Evolutionary conservation across 2,888 invertebrate species (phyloP).

Genomic region (Unio delphinus): DNA sequence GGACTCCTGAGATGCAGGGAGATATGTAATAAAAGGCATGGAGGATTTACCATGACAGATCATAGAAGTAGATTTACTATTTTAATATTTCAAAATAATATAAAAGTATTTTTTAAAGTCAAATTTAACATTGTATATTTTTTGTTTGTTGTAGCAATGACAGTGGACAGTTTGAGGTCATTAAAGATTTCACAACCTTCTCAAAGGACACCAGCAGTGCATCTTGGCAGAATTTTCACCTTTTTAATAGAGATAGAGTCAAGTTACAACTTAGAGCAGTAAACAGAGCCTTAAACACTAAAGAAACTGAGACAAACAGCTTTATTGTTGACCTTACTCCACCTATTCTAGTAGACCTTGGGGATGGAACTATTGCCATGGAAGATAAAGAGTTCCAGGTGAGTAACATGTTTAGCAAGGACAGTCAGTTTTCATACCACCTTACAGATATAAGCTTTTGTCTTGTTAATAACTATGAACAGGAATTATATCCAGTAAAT

Average conservation of each 20-base stretch:
- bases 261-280: constrained; percentile 38
- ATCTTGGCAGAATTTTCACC: constrained; percentile 49
- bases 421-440: too few species aligned
- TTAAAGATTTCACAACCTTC: constrained; percentile 33
- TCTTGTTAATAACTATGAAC: too few species aligned
- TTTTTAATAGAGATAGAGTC: constrained; percentile 47
- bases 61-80: too few species aligned
- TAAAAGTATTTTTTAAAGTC: too few species aligned
- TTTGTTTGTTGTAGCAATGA: background rate
- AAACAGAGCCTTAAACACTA: constrained; percentile 47
- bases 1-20: too few species aligned
- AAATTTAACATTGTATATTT: background rate
- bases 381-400: constrained; percentile 49
- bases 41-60: too few species aligned
- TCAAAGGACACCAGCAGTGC: constrained; percentile 22
- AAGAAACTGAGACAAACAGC: constrained; percentile 29
- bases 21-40: too few species aligned
- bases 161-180: constrained; percentile 16
- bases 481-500: too few species aligned
- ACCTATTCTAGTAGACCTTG: constrained; percentile 34
- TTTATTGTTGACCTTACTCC: constrained; percentile 54
- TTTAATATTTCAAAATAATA: too few species aligned
- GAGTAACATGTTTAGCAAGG: background rate
- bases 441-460: too few species aligned
- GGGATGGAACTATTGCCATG: constrained; percentile 36